Conservation (phyloP, 1,140 invertebrate species). For the Monomorium pharaonis region DNA sequence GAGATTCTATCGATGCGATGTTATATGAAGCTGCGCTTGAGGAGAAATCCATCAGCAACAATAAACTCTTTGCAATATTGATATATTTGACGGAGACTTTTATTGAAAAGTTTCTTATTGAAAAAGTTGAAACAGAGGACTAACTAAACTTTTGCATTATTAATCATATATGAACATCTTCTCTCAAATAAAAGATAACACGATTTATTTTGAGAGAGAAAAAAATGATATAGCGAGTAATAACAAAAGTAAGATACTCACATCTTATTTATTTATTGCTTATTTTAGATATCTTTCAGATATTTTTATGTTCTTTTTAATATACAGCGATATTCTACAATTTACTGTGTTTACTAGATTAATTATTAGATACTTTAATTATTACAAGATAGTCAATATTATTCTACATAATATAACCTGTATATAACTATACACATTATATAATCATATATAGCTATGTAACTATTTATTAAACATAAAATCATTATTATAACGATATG, state of each 20-base stretch:
- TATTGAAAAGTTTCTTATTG: slow-evolving; percentile 5
- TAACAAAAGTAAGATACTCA: too few species aligned
- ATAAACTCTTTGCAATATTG: not conserved
- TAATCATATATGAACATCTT: not conserved
- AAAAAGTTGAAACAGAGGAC: not conserved
- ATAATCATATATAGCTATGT: too few species aligned
- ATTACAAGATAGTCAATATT: not conserved
- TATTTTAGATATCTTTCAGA: not conserved
- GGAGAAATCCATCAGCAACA: slow-evolving; percentile 6
- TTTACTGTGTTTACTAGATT: too few species aligned
- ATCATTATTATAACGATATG: too few species aligned
- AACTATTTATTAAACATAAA: too few species aligned
- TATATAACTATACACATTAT: too few species aligned
- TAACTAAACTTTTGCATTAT: not conserved
- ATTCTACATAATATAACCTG: not conserved
- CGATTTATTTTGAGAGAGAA: not conserved
- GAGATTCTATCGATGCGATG: not conserved
- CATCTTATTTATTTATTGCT: too few species aligned
- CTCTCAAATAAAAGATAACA: not conserved
- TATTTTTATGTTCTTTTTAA: not conserved
- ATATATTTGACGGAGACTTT: not conserved
- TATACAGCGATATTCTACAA: not conserved
- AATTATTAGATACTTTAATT: not conserved
- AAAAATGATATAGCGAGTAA: not conserved
- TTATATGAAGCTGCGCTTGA: not conserved